Evolutionary conservation across 2,797 vertebrate species (phyloP), one percentile per base, ranked within the genome.

Genomic region (Bradypodion pumilum): DNA sequence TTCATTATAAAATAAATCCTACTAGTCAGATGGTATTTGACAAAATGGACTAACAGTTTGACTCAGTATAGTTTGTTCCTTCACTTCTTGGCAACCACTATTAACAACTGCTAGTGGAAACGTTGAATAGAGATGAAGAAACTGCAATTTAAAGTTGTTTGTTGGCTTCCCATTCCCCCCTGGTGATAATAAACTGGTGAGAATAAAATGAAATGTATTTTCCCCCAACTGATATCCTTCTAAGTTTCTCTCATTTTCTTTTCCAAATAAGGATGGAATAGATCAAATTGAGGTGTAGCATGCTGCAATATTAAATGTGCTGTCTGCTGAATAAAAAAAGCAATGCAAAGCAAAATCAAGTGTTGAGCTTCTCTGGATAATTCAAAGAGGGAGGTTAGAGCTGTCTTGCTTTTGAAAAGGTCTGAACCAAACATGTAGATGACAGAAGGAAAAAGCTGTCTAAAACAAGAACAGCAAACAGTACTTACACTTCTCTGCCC

Each of bases 301-400:
- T 5, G 3, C 25, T 52, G 23, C 7, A 19, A 23, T 82, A 63
- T 62, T 0, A 73, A 10, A 83, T 63, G 60, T 40, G 21, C 1
- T 15, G 52, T 56, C 2, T n/a, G 70, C 40, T 59, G 25, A 60
- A 78, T 37, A 49, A 49, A 49, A 49, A 49, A 49, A 49, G 1
- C 4, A 3, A 37, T 6, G 1, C 2, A 4, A 79, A 74, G 77
- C 74, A 35, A 12, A 84, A 83, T 59, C 42, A 29, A 85, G 27
- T 76, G 70, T 76, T 87, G 77, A 66, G 23, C 85, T 82, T 80
- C 65, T 1, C 63, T 69, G 23, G 52, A 7, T 32, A 74, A 76
- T 70, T 86, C 59, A 85, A 23, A 68, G 74, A 3, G 87, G 88
- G 84, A 87, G 80, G 3, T 25, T 42, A 85, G 13, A n/a, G 27